A percentile compares a stretch with the other conserved stretches of the same genome.
Conservation (phyloP, 2,797 vertebrate genomes). For the Acrossocheilus wenchowensis region DNA sequence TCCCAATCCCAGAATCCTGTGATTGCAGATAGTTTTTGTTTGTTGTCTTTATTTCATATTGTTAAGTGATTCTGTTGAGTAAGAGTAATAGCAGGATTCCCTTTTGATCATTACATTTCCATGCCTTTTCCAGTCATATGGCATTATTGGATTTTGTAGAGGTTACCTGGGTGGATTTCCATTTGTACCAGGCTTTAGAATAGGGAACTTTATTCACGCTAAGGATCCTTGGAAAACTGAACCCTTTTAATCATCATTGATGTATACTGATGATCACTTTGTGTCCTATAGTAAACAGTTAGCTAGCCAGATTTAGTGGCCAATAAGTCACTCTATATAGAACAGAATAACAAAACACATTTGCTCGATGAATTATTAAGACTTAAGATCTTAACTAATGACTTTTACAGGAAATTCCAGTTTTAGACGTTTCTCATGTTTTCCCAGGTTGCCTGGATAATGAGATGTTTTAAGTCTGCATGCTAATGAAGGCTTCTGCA, state of each 20-base stretch:
- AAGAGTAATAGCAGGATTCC: neutral
- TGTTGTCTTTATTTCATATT: neutral
- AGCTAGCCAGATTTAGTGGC: neutral
- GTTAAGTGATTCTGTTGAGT: neutral
- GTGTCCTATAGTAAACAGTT: neutral
- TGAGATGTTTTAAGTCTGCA: slow-evolving; percentile 12
- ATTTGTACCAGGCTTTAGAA: neutral
- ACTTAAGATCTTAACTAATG: neutral
- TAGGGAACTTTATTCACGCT: neutral
- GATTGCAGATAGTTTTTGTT: neutral
- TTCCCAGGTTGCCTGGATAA: slow-evolving; percentile 14
- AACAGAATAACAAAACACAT: neutral
- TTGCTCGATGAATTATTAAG: neutral
- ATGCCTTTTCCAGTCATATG: neutral
- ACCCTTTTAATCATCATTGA: neutral
- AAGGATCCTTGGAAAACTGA: neutral
- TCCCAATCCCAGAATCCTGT: no score
- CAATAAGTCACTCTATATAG: neutral
- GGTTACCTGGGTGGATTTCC: neutral
- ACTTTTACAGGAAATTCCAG: neutral
- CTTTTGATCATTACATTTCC: neutral
- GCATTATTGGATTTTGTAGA: slow-evolving; percentile 15
- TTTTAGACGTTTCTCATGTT: neutral
- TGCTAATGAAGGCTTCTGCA: slow-evolving; percentile 22
- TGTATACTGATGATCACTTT: neutral